Conservation (phyloP, 2,888 invertebrate genomes). For the Lamellibrachia columna region DNA sequence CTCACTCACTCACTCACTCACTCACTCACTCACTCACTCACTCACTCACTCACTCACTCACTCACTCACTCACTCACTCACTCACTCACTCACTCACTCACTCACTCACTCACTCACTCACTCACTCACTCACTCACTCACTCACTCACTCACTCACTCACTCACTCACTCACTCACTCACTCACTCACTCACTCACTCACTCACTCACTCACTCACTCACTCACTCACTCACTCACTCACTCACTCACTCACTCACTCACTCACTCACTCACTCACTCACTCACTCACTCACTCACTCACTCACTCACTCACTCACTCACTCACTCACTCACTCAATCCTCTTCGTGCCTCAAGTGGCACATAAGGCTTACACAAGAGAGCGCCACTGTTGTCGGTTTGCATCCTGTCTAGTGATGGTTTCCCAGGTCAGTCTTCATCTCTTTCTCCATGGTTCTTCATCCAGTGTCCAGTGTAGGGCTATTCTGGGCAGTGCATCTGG, state of each 20-base stretch:
- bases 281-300: slow-evolving; percentile 27
- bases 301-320: slow-evolving; percentile 27
- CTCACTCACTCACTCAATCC: slow-evolving; percentile 29
- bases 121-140: slow-evolving; percentile 35
- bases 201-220: slow-evolving; percentile 35
- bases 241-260: slow-evolving; percentile 31
- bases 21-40: slow-evolving; percentile 33
- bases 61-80: slow-evolving; percentile 28
- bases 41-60: slow-evolving; percentile 34
- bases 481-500: too few relatives aligned
- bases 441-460: too few relatives aligned
- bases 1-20: slow-evolving; percentile 22
- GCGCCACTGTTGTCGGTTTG: too few relatives aligned
- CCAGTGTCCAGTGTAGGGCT: too few relatives aligned
- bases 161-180: slow-evolving; percentile 28
- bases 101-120: slow-evolving; percentile 26
- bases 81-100: slow-evolving; percentile 30
- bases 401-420: too few relatives aligned
- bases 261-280: slow-evolving; percentile 33
- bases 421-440: too few relatives aligned
- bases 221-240: slow-evolving; percentile 33
- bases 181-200: slow-evolving; percentile 24
- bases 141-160: slow-evolving; percentile 31
- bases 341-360: too few relatives aligned
- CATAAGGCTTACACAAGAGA: too few relatives aligned